Evolutionary conservation across 2,888 invertebrate species (phyloP), one percentile per base, ranked within the genome.

Genomic region (Pocota personata): DNA sequence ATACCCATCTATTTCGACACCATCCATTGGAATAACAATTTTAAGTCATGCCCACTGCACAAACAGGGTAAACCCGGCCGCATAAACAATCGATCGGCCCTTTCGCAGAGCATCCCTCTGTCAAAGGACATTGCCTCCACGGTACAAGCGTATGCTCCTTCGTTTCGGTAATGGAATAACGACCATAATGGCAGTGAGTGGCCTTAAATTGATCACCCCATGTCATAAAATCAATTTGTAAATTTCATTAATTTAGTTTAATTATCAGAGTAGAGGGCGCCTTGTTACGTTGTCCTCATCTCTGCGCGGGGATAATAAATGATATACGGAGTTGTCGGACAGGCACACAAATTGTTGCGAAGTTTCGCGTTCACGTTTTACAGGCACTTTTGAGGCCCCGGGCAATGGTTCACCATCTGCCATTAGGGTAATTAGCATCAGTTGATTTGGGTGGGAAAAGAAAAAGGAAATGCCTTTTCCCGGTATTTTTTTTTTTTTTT

Each of bases 201-300:
- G 78, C 83, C 73, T 52, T 71, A 80, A 84, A 84, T 84, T 84
- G 79, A 75, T 80, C 79, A 80, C 80, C 71, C 83, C 57, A 55
- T 84, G 84, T 84, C 84, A 76, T 80, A 84, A 80, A 84, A 84
- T 84, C 84, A 84, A 84, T 84, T 84, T 84, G 84, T 76, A 66
- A 84, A 76, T 80, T 84, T 80, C 84, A 84, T 84, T 84, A 84
- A 84, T 84, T 84, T 76, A 84, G 84, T 66, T 75, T 71, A 84
- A 75, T 84, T 76, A 84, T 66, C 40, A 48, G 43, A 55, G 55
- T 64, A 78, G 78, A 78, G 79, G 69, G 58, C 57, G 57, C 58
- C 78, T 27, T 35, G 62, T 52, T 50, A 35, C 43, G 43, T 64
- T 40, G 52, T 24, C 27, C 7, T 30, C 57, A 16, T 43, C 43